Conservation (phyloP, 2,888 invertebrate species). For the Drosophila antonietae region DNA sequence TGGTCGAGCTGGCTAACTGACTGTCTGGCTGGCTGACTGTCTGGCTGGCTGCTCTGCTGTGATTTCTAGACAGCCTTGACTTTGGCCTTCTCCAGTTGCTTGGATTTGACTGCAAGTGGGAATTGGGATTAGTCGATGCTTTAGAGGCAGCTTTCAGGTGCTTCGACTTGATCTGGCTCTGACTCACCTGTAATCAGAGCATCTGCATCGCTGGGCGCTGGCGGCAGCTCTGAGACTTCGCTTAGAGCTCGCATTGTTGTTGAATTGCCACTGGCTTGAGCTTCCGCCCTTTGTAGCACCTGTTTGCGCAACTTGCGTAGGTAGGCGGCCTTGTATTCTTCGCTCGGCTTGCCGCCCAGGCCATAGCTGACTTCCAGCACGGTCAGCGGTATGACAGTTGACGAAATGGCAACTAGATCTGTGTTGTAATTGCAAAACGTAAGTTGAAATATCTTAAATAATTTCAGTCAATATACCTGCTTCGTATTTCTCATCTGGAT, state of each 20-base stretch:
- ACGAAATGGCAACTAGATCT: conserved; percentile 89
- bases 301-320: conserved; percentile 84
- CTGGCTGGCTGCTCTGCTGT: neutral
- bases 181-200: conserved; percentile 82
- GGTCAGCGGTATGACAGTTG: conserved; percentile 88
- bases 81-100: conserved; percentile 79
- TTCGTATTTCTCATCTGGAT: conserved; percentile 85
- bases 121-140: neutral
- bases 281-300: conserved; percentile 70
- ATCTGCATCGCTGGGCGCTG: conserved; percentile 76
- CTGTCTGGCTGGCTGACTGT: neutral
- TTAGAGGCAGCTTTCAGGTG: too few species aligned
- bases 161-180: neutral
- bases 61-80: conserved; percentile 76
- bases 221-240: conserved; percentile 24
- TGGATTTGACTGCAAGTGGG: conserved; percentile 80
- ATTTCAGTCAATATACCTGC: conserved; percentile 82
- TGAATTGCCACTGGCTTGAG: conserved; percentile 13
- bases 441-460: neutral
- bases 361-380: conserved; percentile 87
- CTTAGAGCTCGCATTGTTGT: neutral
- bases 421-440: conserved; percentile 7
- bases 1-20: conserved; percentile 2
- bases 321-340: conserved; percentile 84
- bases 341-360: conserved; percentile 85